Base-by-base conservation (phyloP, 2,888 invertebrate genomes). In the Cantharis nigra region DNA sequence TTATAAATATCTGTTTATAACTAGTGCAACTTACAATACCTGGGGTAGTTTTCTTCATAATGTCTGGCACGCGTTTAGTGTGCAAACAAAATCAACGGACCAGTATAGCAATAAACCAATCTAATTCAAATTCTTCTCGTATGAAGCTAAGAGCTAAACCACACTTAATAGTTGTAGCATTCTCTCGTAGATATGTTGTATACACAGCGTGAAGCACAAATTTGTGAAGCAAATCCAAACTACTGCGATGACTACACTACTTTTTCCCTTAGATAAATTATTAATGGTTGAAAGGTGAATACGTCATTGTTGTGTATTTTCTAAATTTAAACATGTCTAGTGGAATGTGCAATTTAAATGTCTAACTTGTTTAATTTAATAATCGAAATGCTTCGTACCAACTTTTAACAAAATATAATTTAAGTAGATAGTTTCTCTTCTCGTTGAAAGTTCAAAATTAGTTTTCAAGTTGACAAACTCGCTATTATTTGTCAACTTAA, bases 401-500 rank as follows among this genome's bases (percentile, higher is more conserved):
- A 49, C n/a, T 49, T 49, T n/a, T 49, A n/a, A n/a, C 49, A 49
- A 49, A 49, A 49, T 49, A 49, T 49, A 49, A 49, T 49, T 49
- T 49, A 49, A 49, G 49, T 49, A 49, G 49, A 49, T 49, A 49
- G 49, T 49, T 49, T 49, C 49, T 49, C 49, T 49, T 49, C 49
- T n/a, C n/a, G 49, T 49, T 49, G 49, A 49, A 49, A 49, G 49
- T 49, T 49, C 49, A 49, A 49, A 49, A 49, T 49, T 49, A 49
- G 49, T 49, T 49, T n/a, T 49, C 49, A 49, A 49, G 49, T 49
- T 49, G 49, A 49, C 49, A 49, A 49, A 49, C 49, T 49, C n/a
- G 49, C 49, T 49, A 49, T 49, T 74, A 69, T 74, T 69, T 69
- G 74, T 74, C 69, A 62, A 69, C 67, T 14, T n/a, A 65, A 67